Evolutionary conservation across 2,797 vertebrate species (phyloP).

Genomic region (Avahi laniger): DNA sequence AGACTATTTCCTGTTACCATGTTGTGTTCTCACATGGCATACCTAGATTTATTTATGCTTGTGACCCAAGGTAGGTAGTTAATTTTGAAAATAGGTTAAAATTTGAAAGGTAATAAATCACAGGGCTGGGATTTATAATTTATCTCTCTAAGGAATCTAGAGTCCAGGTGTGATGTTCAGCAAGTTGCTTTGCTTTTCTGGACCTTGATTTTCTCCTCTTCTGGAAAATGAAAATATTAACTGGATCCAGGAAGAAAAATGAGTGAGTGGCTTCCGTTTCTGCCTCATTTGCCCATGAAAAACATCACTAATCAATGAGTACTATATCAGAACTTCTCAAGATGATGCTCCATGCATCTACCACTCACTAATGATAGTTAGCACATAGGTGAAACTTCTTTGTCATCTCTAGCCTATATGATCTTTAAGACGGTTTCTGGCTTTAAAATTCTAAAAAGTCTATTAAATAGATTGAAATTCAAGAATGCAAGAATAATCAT

Average conservation of each 20-base stretch:
- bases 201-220: conserved; percentile 30
- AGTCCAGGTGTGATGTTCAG: neutral
- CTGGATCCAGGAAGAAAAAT: neutral
- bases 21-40: conserved; percentile 40
- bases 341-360: neutral
- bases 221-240: neutral
- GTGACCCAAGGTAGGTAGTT: conserved; percentile 44
- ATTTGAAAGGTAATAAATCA: conserved; percentile 57
- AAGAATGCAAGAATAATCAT: neutral
- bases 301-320: neutral
- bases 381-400: neutral
- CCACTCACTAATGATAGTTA: neutral
- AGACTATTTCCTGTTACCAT: conserved; percentile 54
- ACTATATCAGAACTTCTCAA: neutral
- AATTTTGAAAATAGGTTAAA: conserved; percentile 68
- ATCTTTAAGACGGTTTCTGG: neutral
- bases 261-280: neutral
- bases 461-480: conserved; percentile 20
- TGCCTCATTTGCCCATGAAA: neutral
- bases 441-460: conserved; percentile 31
- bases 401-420: neutral
- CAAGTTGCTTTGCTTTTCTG: neutral
- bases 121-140: neutral
- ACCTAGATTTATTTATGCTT: conserved; percentile 56
- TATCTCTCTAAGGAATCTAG: conserved; percentile 32